Base-by-base conservation (phyloP, 2,113 vertebrate species). In the Cochlearius cochlearius region DNA sequence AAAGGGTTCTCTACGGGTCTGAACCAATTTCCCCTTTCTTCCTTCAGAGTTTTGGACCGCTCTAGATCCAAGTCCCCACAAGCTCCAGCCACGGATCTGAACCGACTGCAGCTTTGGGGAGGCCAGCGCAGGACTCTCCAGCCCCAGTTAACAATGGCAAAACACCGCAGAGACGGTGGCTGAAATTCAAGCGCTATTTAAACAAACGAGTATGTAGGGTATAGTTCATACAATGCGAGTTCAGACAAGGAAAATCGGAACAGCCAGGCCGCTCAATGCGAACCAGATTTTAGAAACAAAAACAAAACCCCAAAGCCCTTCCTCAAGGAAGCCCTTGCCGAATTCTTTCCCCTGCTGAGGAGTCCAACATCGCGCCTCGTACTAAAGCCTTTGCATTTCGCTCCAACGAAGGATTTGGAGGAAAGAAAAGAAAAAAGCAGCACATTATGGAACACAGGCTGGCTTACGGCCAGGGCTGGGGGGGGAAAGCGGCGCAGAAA, bases 281-380 rank as follows among this genome's bases (percentile, higher is more conserved):
- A 96, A 93, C 81, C 92, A 97, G 90, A 94, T 96, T 97, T 93
- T 69, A 76, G 93, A 96, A 97, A 95, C 95, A 95, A 95, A 96
- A 96, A 96, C 86, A 95, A 95, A 97, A 93, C 67, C 92, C 96
- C 79, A 90, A 96, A 94, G 94, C 82, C 90, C 86, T 95, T 96
- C 95, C 93, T 96, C 92, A 94, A 97, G 95, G 94, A 96, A 97
- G 88, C 82, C 85, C 85, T 93, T 27, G 86, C 90, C 0, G 82
- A 95, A 96, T 97, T 97, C 86, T 66, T 96, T 94, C 94, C 90
- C 90, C 88, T 88, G 59, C 88, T 69, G 86, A 95, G 93, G 59
- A 95, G 92, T 94, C 90, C 94, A 95, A 82, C 95, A 96, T 95
- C 90, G 93, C 25, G 88, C 82, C 90, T 95, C 47, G 30, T 68